Conservation (phyloP, 2,888 invertebrate species). For the Brachylomia viminalis region DNA sequence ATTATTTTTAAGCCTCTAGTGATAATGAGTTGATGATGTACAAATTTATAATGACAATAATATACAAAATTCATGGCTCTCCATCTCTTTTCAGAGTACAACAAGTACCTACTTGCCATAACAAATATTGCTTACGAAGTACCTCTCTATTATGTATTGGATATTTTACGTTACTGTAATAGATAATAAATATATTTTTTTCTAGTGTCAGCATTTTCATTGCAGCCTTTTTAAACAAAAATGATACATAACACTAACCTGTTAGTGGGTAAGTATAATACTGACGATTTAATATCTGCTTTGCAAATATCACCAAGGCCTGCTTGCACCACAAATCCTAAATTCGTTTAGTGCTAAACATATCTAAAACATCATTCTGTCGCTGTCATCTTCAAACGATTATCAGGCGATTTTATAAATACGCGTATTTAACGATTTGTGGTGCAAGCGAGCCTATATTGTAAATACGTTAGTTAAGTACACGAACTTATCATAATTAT, state of each 20-base stretch:
- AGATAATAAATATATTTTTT: constrained; percentile 34
- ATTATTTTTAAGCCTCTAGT: constrained; percentile 29
- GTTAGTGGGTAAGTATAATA: constrained; percentile 60
- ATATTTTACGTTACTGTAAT: constrained; percentile 1
- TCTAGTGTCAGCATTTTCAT: constrained; percentile 24
- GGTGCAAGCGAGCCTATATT: constrained; percentile 13
- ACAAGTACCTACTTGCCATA: neutral
- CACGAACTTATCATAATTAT: constrained; percentile 29
- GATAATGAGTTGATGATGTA: constrained; percentile 33
- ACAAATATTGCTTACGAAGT: neutral
- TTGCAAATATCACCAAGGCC: constrained; percentile 32
- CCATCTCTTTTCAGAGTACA: neutral
- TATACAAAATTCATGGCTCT: constrained; percentile 3
- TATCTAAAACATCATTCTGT: neutral
- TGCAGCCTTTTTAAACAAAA: constrained; percentile 7
- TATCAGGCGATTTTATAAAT: neutral
- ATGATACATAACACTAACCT: constrained; percentile 25
- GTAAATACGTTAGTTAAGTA: constrained; percentile 63
- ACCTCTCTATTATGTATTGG: constrained; percentile 1
- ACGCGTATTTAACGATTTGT: neutral
- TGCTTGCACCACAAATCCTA: constrained; percentile 1
- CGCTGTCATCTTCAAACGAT: neutral
- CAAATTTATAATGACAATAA: constrained; percentile 14
- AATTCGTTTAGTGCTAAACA: neutral
- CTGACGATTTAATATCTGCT: constrained; percentile 56